phyloP scores from a whole-genome alignment of 2,888 invertebrate species.

The Falcaria lacertinaria region DNA sequence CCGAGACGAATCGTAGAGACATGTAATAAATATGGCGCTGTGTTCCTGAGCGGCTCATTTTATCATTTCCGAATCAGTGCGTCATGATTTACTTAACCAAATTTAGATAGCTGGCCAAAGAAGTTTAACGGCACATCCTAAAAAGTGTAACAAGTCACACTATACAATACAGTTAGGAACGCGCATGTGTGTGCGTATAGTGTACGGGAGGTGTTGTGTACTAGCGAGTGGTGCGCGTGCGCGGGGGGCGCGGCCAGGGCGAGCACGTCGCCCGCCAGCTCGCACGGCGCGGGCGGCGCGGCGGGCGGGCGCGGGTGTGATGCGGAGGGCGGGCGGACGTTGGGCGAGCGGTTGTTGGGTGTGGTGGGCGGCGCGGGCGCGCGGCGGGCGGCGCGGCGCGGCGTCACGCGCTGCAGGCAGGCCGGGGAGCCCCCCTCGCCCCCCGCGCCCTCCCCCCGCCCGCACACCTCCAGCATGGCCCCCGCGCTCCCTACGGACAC shows the following conservation, averaged over 20 bases:
- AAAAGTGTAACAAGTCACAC: too few relatives aligned
- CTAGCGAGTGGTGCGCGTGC: conserved; percentile 5
- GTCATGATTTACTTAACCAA: too few relatives aligned
- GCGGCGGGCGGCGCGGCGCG: conserved; percentile 31
- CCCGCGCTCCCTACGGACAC: conserved; percentile 18
- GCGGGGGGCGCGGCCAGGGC: conserved; percentile 49
- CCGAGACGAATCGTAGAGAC: too few relatives aligned
- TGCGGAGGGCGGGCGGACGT: conserved; percentile 30
- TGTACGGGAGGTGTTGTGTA: neutral
- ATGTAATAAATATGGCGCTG: too few relatives aligned
- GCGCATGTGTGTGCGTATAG: too few relatives aligned
- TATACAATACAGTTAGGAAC: too few relatives aligned
- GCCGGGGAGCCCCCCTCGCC: conserved; percentile 55
- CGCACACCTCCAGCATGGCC: conserved; percentile 81
- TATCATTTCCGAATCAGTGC: too few relatives aligned
- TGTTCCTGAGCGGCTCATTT: too few relatives aligned
- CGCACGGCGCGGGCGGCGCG: conserved; percentile 56
- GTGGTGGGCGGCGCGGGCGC: conserved; percentile 42
- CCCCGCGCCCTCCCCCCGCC: conserved; percentile 63
- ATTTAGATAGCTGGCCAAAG: too few relatives aligned
- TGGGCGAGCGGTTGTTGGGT: conserved; percentile 34
- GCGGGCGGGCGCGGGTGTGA: conserved; percentile 32
- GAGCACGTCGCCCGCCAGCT: conserved; percentile 76
- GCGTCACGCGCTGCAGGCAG: conserved; percentile 61
- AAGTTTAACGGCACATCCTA: too few relatives aligned